Evolutionary conservation across 2,113 vertebrate species (phyloP).

Genomic region (Cryptomyrus ogoouensis): DNA sequence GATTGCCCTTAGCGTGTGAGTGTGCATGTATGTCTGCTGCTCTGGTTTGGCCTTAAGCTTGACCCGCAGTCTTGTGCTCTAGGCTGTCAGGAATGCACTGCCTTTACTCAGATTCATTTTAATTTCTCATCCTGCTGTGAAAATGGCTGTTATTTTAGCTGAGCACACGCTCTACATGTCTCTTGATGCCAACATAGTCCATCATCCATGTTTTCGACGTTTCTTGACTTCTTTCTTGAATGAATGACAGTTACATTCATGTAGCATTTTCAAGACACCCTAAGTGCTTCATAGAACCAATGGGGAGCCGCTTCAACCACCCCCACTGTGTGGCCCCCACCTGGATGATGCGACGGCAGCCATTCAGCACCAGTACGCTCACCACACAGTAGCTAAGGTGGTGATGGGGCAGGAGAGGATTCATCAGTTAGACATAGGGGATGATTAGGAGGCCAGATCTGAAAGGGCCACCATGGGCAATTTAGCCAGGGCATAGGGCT

Average conservation of each 20-base stretch:
- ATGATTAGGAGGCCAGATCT: neutral
- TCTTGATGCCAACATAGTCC: neutral
- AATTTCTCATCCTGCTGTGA: neutral
- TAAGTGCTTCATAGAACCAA: neutral
- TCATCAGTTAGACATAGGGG: neutral
- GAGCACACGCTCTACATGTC: neutral
- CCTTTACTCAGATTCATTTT: neutral
- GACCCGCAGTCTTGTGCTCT: neutral
- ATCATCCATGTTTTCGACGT: neutral
- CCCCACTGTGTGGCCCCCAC: neutral
- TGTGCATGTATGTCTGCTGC: neutral
- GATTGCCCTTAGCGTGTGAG: slow-evolving; percentile 6
- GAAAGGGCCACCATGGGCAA: neutral
- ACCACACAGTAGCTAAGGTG: neutral
- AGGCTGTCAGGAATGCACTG: neutral
- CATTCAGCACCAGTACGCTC: neutral
- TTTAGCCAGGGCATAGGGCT: neutral
- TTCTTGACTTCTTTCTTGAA: neutral
- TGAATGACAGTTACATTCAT: neutral
- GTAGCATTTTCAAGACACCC: neutral
- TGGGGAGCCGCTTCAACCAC: neutral
- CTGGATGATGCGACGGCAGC: neutral
- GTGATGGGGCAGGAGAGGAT: neutral
- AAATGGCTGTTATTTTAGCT: neutral
- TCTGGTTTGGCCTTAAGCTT: neutral